Base-by-base conservation (phyloP, 1,140 invertebrate genomes). In the Propsilocerus akamusi region DNA sequence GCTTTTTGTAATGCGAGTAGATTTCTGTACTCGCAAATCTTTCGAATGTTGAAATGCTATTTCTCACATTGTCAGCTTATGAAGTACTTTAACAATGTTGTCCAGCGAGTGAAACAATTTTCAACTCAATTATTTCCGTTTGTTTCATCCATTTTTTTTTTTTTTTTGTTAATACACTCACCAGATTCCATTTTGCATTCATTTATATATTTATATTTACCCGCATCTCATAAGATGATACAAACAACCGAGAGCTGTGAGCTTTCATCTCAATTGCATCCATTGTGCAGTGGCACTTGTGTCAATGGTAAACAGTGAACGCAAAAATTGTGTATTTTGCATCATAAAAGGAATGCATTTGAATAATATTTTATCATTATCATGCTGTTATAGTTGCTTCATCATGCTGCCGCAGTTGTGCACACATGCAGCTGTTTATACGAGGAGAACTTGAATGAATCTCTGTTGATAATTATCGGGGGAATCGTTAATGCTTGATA, bases 401-500 rank as follows among this genome's bases (percentile, higher is more conserved):
- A 30, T 20, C 5, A 20, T 41, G 17, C 34, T 41, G 5, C 34
- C 5, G 17, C 14, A 8, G 10, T 17, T 20, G 4, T 41, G 12
- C 17, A 14, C n/a, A 5, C 17, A 8, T 3, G 22, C 17, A 20
- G 17, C 10, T 12, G 2, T 30, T 10, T 3, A 30, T 41, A 8
- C 22, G 14, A 41, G 22, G 14, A 20, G 34, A 41, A 41, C 14
- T 41, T 5, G 34, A 41, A 20, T 41, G 22, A 41, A 41, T 14
- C 22, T 41, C 22, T 17, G 22, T 41, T n/a, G 22, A 41, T 41
- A 41, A 41, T 41, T 41, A 41, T 41, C 34, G n/a, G n/a, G n/a
- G n/a, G 34, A 41, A 41, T 41, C 34, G 17, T 41, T 41, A 41
- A 41, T 41, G 34, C 34, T 41, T 41, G 8, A 41, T 41, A 41